Percentiles rank a stretch among this genome's conserved stretches.
Evolutionary conservation across 2,888 invertebrate species (phyloP).

Genomic region (Octonoba sinensis): DNA sequence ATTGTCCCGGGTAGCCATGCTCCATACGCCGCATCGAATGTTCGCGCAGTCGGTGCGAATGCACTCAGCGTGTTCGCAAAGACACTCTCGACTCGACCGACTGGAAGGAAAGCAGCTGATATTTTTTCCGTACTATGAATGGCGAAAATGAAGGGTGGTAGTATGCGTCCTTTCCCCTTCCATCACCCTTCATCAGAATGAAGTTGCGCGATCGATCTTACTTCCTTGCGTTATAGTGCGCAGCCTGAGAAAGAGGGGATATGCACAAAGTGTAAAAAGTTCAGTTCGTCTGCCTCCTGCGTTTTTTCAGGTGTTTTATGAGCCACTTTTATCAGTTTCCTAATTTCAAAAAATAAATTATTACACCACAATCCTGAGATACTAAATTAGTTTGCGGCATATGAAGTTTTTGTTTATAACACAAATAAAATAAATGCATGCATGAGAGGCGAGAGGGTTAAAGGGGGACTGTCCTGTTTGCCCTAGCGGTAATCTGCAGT

Average conservation of each 20-base stretch:
- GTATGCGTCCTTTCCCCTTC: conserved; percentile 28
- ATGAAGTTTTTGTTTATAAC: too few species aligned
- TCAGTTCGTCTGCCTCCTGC: background rate
- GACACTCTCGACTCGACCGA: background rate
- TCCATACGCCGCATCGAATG: background rate
- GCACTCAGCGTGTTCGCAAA: conserved; percentile 13
- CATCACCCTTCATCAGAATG: conserved; percentile 9
- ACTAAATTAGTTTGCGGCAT: too few species aligned
- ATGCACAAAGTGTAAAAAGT: conserved; percentile 16
- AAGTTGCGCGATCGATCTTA: conserved; percentile 36
- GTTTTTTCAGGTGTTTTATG: too few species aligned
- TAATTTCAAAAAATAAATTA: too few species aligned
- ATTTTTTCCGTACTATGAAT: conserved; percentile 13
- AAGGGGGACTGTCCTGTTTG: too few species aligned
- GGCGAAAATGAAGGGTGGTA: conserved; percentile 41
- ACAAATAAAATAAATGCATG: too few species aligned
- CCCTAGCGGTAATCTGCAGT: too few species aligned
- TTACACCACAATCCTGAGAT: too few species aligned
- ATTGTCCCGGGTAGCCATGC: conserved; percentile 29
- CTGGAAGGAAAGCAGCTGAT: conserved; percentile 31
- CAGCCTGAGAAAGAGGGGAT: background rate
- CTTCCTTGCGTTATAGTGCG: conserved; percentile 8
- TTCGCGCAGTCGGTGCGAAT: conserved; percentile 14
- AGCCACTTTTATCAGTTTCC: too few species aligned
- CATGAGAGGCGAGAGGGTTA: too few species aligned